A percentile compares a stretch with the other conserved stretches of the same genome.
Evolutionary conservation across 2,797 vertebrate species (phyloP).

Genomic region (Triplophysa bombifrons): DNA sequence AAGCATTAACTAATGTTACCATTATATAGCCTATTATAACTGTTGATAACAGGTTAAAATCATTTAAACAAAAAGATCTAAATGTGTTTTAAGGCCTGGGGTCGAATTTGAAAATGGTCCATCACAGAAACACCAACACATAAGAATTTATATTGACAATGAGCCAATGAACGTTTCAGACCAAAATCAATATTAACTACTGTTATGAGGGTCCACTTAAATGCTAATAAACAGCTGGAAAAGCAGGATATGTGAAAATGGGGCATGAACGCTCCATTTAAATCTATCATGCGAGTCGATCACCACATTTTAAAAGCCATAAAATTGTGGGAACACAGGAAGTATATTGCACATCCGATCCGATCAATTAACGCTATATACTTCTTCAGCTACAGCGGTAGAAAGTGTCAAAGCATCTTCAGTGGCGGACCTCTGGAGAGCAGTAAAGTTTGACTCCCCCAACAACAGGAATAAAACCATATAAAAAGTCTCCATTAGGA

Average conservation of each 20-base stretch:
- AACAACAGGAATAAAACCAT: constrained; percentile 22
- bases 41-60: background rate
- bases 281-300: constrained; percentile 70
- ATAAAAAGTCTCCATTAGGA: constrained; percentile 29
- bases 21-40: background rate
- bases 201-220: constrained; percentile 16
- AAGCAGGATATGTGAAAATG: constrained; percentile 60
- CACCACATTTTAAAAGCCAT: constrained; percentile 62
- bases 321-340: constrained; percentile 67
- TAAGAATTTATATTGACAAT: constrained; percentile 3
- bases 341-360: constrained; percentile 65
- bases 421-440: constrained; percentile 27
- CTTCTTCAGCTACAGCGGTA: constrained; percentile 53
- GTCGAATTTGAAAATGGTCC: background rate
- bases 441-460: constrained; percentile 32
- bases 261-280: constrained; percentile 63
- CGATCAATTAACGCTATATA: constrained; percentile 72
- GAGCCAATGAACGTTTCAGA: constrained; percentile 6
- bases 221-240: constrained; percentile 53
- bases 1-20: too few relatives aligned
- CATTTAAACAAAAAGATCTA: background rate
- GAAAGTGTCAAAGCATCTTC: constrained; percentile 4
- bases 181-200: constrained; percentile 39
- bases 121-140: background rate
- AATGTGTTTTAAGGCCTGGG: background rate